These are phyloP conservation scores for Apeltes quadracus DNA, from an alignment of 2,113 vertebrate species.

Conservation along the genomic window DNA sequence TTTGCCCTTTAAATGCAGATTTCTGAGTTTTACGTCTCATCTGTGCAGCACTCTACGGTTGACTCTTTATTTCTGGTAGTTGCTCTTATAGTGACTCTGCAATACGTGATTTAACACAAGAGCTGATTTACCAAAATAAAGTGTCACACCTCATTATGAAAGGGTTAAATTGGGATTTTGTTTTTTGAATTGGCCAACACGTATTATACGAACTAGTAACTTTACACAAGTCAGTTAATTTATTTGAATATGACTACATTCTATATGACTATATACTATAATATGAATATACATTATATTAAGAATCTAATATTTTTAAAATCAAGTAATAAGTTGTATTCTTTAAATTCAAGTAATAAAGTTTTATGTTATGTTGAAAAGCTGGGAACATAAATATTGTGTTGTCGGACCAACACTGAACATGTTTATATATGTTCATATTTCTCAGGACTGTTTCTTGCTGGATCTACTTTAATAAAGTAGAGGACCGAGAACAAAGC, in stretches of 20 bases:
- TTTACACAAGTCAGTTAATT: not conserved
- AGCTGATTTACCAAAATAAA: conserved; percentile 15
- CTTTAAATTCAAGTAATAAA: not conserved
- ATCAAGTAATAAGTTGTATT: not conserved
- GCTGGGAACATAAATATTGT: not conserved
- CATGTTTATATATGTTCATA: too few relatives aligned
- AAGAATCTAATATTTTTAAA: not conserved
- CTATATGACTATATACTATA: too few relatives aligned
- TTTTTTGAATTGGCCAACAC: not conserved
- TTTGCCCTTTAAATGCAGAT: not conserved
- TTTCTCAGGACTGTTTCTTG: not conserved
- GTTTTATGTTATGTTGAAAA: not conserved
- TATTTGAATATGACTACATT: not conserved
- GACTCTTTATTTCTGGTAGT: conserved; percentile 15
- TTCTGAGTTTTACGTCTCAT: not conserved
- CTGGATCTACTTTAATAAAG: not conserved
- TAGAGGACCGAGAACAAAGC: not conserved
- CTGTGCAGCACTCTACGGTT: not conserved
- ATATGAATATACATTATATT: not conserved
- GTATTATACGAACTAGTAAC: not conserved
- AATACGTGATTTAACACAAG: not conserved
- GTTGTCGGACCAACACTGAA: not conserved
- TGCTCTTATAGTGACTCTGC: not conserved
- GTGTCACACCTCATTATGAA: not conserved
- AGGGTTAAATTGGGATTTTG: conserved; percentile 5